Conservation (phyloP, 1,140 invertebrate genomes). For the Trialeurodes vaporariorum region DNA sequence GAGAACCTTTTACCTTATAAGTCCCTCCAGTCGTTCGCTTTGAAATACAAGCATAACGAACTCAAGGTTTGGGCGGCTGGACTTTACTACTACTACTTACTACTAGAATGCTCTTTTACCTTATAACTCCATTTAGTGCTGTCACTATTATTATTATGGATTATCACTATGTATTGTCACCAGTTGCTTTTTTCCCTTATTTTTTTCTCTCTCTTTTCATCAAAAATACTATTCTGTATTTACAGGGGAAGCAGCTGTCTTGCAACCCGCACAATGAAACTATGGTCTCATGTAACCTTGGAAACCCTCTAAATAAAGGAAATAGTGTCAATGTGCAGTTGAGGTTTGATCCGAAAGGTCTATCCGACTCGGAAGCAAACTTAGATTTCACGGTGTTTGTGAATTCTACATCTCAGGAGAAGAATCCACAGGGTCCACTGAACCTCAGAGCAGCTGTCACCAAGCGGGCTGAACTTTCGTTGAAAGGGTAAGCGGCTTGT, state of each 20-base stretch:
- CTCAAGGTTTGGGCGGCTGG: too few relatives aligned
- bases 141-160: too few relatives aligned
- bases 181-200: too few relatives aligned
- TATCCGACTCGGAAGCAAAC: conserved; percentile 53
- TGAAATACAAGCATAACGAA: too few relatives aligned
- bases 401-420: conserved; percentile 76
- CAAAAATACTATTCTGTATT: conserved; percentile 19
- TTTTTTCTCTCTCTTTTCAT: conserved; percentile 13
- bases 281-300: conserved; percentile 64
- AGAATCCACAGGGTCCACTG: conserved; percentile 42
- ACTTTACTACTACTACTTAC: too few relatives aligned
- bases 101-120: too few relatives aligned
- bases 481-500: conserved; percentile 67
- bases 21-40: too few relatives aligned
- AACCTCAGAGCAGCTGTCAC: conserved; percentile 52
- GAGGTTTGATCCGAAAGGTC: conserved; percentile 62
- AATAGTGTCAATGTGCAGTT: conserved; percentile 47
- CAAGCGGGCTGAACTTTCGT: conserved; percentile 66
- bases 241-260: conserved; percentile 43
- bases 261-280: conserved; percentile 62
- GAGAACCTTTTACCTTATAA: too few relatives aligned
- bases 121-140: too few relatives aligned
- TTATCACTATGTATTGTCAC: too few relatives aligned
- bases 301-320: conserved; percentile 74
- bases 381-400: conserved; percentile 61